Evolutionary conservation across 2,888 invertebrate genomes (phyloP).

Genomic region (Agelastica alni): DNA sequence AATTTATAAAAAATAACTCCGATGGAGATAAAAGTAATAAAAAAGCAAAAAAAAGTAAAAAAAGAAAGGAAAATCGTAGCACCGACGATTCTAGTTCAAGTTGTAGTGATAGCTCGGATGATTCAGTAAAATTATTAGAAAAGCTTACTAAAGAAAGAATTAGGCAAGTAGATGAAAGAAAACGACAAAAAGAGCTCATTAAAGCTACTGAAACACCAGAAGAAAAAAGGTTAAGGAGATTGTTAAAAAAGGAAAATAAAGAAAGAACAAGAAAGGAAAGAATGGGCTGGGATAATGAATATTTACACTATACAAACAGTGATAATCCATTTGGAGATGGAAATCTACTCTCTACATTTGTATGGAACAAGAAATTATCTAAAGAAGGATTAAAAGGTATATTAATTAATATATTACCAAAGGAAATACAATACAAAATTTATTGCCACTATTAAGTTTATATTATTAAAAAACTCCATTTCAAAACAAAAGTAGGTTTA

Average conservation of each 20-base stretch:
- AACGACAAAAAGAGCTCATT: constrained; percentile 71
- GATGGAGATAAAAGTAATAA: neutral
- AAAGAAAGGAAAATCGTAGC: neutral
- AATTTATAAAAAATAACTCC: too few relatives aligned
- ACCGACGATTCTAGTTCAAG: constrained; percentile 8
- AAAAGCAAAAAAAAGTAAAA: neutral
- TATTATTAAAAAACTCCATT: neutral
- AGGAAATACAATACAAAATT: too few relatives aligned
- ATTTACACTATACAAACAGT: constrained; percentile 94
- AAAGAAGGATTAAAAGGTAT: constrained; percentile 71
- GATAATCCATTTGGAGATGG: constrained; percentile 99
- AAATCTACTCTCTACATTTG: constrained; percentile 91
- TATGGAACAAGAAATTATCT: constrained; percentile 95
- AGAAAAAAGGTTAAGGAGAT: constrained; percentile 81
- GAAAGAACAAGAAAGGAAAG: constrained; percentile 84
- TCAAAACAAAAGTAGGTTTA: neutral
- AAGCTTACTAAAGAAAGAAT: constrained; percentile 74
- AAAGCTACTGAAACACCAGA: constrained; percentile 95
- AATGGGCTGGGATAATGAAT: constrained; percentile 98
- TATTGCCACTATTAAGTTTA: too few relatives aligned
- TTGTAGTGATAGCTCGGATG: constrained; percentile 30
- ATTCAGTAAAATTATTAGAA: constrained; percentile 61
- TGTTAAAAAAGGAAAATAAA: constrained; percentile 90
- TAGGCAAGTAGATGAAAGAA: constrained; percentile 67
- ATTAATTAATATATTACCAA: too few relatives aligned